phyloP scores from a whole-genome alignment of 2,888 invertebrate species.

The Meteorus colon region DNA sequence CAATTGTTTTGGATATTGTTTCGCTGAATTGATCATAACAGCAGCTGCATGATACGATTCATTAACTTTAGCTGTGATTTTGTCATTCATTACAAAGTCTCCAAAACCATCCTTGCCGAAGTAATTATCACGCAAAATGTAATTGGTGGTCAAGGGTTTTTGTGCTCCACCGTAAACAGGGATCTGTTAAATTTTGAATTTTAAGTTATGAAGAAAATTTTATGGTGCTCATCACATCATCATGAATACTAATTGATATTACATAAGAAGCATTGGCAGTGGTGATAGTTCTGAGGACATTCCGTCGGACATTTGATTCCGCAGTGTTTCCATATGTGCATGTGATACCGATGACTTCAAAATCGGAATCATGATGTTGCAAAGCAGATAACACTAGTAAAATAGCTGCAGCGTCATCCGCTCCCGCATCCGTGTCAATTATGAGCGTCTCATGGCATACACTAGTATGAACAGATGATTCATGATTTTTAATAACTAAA shows the following conservation, averaged over 20 bases:
- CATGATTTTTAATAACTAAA: slow-evolving; percentile 7
- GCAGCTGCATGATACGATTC: slow-evolving; percentile 70
- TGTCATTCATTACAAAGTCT: slow-evolving; percentile 70
- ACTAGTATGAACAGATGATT: slow-evolving; percentile 22
- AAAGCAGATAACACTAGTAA: slow-evolving; percentile 65
- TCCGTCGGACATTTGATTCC: slow-evolving; percentile 73
- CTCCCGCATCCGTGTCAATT: slow-evolving; percentile 75
- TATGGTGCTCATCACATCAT: not conserved
- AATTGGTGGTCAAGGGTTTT: slow-evolving; percentile 64
- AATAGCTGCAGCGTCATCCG: slow-evolving; percentile 74
- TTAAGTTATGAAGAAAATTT: not conserved
- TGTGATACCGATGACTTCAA: slow-evolving; percentile 76
- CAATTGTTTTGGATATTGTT: slow-evolving; percentile 65
- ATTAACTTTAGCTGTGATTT: slow-evolving; percentile 64
- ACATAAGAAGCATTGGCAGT: slow-evolving; percentile 68
- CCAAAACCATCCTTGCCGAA: slow-evolving; percentile 76
- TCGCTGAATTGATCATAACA: slow-evolving; percentile 71
- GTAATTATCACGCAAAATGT: slow-evolving; percentile 51
- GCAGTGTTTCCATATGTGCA: slow-evolving; percentile 76
- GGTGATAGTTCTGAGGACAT: slow-evolving; percentile 74
- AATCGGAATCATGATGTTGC: slow-evolving; percentile 50
- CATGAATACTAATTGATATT: slow-evolving; percentile 49
- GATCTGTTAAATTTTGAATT: slow-evolving; percentile 67
- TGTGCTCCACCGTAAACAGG: slow-evolving; percentile 73
- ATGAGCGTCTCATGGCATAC: slow-evolving; percentile 60